phyloP scores from a whole-genome alignment of 1,140 invertebrate genomes.

The Meloidogyne exigua region DNA sequence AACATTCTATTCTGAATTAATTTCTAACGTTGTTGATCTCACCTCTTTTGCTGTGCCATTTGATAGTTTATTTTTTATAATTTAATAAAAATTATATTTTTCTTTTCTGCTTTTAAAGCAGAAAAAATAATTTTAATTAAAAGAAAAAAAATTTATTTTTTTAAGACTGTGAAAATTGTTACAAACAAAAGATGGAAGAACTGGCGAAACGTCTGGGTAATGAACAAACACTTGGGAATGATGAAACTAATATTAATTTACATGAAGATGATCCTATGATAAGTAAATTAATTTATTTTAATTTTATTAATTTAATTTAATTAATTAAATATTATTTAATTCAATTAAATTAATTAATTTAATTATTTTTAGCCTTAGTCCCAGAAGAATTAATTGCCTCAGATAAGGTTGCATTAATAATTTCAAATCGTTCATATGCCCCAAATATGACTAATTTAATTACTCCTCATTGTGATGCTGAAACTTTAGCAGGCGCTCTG shows the following conservation, averaged over 20 bases:
- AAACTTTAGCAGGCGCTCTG: constrained; percentile 59
- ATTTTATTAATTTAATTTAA: neutral
- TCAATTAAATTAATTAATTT: neutral
- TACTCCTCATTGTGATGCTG: constrained; percentile 65
- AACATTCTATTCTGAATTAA: constrained; percentile 46
- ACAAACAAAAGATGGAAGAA: constrained; percentile 43
- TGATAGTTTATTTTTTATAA: neutral
- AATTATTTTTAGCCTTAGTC: constrained; percentile 5
- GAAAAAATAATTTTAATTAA: no score
- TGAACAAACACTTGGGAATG: neutral
- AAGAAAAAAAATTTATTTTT: neutral
- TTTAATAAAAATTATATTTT: no score
- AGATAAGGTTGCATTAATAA: constrained; percentile 67
- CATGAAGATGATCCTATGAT: neutral
- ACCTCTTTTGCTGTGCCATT: constrained; percentile 20
- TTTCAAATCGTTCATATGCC: constrained; percentile 65
- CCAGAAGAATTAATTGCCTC: constrained; percentile 59
- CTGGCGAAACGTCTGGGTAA: constrained; percentile 27
- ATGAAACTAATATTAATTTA: constrained; percentile 1
- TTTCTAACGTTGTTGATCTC: constrained; percentile 55
- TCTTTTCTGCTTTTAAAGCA: no score
- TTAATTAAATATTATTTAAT: neutral
- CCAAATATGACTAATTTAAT: constrained; percentile 61
- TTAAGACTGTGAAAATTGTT: constrained; percentile 52
- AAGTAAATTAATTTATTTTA: neutral